Conservation (phyloP, 2,113 vertebrate species). For the Pontoporia blainvillei region DNA sequence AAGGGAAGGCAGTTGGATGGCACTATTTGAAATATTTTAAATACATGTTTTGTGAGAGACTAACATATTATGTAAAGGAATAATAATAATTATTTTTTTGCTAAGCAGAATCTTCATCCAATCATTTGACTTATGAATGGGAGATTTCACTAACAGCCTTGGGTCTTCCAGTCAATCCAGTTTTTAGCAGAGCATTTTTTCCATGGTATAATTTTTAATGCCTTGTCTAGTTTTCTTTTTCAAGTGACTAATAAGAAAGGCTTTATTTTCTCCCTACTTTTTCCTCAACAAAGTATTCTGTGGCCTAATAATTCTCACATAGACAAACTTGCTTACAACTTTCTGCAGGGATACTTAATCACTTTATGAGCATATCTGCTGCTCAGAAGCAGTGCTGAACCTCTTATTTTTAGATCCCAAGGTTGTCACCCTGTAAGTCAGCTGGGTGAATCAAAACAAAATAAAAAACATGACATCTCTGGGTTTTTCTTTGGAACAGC, state of each 20-base stretch:
- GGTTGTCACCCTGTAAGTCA: neutral
- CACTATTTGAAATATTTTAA: slow-evolving; percentile 64
- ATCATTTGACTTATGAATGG: slow-evolving; percentile 45
- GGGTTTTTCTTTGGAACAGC: neutral
- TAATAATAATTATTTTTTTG: neutral
- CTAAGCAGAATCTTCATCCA: slow-evolving; percentile 27
- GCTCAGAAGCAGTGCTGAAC: neutral
- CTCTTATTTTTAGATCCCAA: neutral
- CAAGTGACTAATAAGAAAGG: neutral
- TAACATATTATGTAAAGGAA: slow-evolving; percentile 52
- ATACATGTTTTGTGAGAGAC: slow-evolving; percentile 63
- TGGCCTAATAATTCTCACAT: neutral
- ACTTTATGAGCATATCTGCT: neutral
- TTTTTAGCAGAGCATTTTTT: neutral
- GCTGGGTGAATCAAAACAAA: neutral
- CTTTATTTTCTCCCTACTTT: neutral
- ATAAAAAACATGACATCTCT: neutral
- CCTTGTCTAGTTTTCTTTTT: neutral
- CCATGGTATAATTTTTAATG: neutral
- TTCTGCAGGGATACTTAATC: neutral
- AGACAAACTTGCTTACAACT: neutral
- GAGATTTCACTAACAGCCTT: neutral
- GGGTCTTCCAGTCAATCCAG: neutral
- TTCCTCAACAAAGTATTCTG: slow-evolving; percentile 16
- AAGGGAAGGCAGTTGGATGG: slow-evolving; percentile 32